These are phyloP conservation scores for Mesopsocus fuscifrons DNA, from an alignment of 2,888 invertebrate genomes.

Conservation along the genomic window DNA sequence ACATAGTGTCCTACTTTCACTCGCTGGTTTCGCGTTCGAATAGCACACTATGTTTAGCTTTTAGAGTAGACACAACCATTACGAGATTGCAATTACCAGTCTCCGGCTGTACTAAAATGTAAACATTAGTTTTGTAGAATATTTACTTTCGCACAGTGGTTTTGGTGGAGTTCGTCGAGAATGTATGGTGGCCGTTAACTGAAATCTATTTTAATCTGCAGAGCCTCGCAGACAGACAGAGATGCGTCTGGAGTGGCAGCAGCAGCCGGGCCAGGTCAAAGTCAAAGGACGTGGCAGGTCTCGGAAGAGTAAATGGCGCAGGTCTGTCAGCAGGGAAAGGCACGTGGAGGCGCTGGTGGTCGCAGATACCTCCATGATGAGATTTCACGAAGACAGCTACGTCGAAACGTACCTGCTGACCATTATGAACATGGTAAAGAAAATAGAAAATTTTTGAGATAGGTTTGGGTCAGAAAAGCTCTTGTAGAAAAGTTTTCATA, in stretches of 20 bases:
- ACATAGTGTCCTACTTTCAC: no score
- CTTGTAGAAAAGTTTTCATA: no score
- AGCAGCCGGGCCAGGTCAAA: constrained; percentile 28
- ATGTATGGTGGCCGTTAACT: no score
- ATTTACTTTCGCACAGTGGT: no score
- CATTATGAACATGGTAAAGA: constrained; percentile 82
- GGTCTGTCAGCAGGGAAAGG: constrained; percentile 54
- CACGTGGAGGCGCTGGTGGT: constrained; percentile 72
- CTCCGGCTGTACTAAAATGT: no score
- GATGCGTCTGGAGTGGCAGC: constrained; percentile 38
- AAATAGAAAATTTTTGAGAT: constrained; percentile 18
- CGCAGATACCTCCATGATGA: constrained; percentile 72
- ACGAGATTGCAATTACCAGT: no score
- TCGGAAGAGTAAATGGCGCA: constrained; percentile 27
- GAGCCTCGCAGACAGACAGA: constrained; percentile 24
- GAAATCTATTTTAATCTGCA: constrained; percentile 14
- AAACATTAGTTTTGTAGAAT: no score
- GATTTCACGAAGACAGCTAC: constrained; percentile 63
- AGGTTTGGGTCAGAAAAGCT: no score
- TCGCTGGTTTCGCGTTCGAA: no score
- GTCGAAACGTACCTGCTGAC: constrained; percentile 73
- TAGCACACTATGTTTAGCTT: no score
- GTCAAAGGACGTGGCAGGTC: constrained; percentile 29
- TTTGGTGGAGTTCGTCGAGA: no score
- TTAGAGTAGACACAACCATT: no score